Evolutionary conservation across 2,797 vertebrate genomes (phyloP).

Genomic region (Melanotaenia pygmaea): DNA sequence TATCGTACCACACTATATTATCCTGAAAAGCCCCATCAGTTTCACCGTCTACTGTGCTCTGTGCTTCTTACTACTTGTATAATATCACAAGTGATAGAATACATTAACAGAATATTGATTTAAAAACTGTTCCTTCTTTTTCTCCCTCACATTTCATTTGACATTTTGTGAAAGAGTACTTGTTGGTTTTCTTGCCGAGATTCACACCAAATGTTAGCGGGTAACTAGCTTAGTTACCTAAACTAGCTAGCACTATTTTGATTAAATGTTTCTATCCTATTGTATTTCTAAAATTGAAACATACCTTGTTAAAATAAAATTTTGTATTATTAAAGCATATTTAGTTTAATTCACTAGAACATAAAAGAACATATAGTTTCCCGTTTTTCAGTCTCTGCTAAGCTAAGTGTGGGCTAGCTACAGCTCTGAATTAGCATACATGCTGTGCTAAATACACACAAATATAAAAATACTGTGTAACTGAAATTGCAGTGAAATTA

Average conservation of each 20-base stretch:
- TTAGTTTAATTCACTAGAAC: not conserved
- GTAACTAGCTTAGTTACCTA: not conserved
- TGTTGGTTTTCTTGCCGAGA: conserved; percentile 12
- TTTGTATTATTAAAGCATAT: not conserved
- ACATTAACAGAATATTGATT: not conserved
- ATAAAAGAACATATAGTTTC: not conserved
- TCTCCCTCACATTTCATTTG: not conserved
- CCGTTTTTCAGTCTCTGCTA: not conserved
- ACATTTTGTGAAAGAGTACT: not conserved
- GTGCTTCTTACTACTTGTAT: conserved; percentile 7
- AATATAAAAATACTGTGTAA: not conserved
- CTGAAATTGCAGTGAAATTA: not conserved
- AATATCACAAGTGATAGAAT: not conserved
- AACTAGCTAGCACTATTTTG: not conserved
- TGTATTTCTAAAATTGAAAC: not conserved
- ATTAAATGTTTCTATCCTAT: no score
- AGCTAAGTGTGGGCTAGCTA: not conserved
- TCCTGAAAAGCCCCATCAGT: conserved; percentile 26
- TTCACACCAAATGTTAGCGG: not conserved
- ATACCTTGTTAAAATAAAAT: not conserved
- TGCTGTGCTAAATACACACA: not conserved
- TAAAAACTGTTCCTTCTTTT: not conserved
- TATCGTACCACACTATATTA: conserved; percentile 38
- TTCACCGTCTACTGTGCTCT: not conserved
- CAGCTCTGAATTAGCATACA: not conserved